Percentiles rank a stretch among this genome's conserved stretches.
These are phyloP conservation scores for Mechanitis messenoides DNA, from an alignment of 2,888 invertebrate species.

Conservation along the genomic window DNA sequence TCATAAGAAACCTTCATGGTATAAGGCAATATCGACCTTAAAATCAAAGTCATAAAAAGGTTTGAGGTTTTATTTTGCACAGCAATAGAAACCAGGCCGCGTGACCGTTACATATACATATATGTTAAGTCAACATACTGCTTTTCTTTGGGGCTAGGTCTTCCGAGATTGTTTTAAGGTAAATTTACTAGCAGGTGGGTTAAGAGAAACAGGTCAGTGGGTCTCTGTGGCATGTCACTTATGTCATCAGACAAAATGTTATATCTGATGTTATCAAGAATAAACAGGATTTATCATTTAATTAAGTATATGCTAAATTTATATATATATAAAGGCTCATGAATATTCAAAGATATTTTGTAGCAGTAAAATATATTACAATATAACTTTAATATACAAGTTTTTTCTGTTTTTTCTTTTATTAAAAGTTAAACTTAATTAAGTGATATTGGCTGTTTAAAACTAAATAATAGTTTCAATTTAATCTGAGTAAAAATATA, in stretches of 20 bases:
- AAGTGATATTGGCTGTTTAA: too few relatives aligned
- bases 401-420: too few relatives aligned
- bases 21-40: constrained; percentile 53
- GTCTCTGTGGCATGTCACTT: constrained; percentile 67
- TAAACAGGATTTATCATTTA: too few relatives aligned
- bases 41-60: constrained; percentile 52
- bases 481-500: too few relatives aligned
- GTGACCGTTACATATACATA: constrained; percentile 55
- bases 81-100: constrained; percentile 58
- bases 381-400: too few relatives aligned
- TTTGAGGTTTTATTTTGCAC: constrained; percentile 48
- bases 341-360: too few relatives aligned
- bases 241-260: constrained; percentile 53
- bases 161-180: constrained; percentile 67
- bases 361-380: too few relatives aligned
- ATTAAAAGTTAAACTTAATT: too few relatives aligned
- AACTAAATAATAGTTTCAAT: too few relatives aligned
- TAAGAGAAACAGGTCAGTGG: constrained; percentile 71
- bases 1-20: constrained; percentile 8
- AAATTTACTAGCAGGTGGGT: constrained; percentile 71
- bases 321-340: too few relatives aligned
- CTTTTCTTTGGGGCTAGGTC: constrained; percentile 67
- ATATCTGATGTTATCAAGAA: too few relatives aligned
- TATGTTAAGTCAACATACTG: constrained; percentile 70
- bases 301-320: too few relatives aligned